Evolutionary conservation across 92 coral and sea anemone genomes (phyloP), one percentile per base, ranked within the genome.

Genomic region (Palythoa grandiflora): DNA sequence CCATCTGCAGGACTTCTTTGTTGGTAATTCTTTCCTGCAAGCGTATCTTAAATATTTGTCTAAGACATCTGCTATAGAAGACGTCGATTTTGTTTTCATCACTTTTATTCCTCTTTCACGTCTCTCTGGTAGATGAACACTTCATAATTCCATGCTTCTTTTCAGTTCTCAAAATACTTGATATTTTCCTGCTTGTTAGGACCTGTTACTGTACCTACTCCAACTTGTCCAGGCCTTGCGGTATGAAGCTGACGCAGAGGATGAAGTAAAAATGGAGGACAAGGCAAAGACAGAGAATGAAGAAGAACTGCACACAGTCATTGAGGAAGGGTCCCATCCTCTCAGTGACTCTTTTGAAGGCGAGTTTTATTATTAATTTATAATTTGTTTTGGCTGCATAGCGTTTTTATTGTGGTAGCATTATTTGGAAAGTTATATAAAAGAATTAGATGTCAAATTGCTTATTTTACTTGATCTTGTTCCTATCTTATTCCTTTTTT

Each of bases 161-260:
- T 3, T 59, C 16, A 59, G 14, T 59, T 5, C 3, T 4, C 65
- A 59, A 13, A 17, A 17, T 10, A 17, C 19, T 59, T 2, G 4
- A 44, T 8, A 44, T 44, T 11, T 59, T 14, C 65, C 1, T 59
- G 5, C n/a, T n/a, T 70, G 36, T 11, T 36, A 97, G 99, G 98
- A 97, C 78, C 83, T 97, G 74, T 84, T 97, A 88, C 88, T 97
- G 17, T 97, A 97, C 86, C 91, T 97, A n/a, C 93, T 97, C 17
- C 99, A 97, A 86, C 96, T 97, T 37, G 99, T 97, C 38, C 99
- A 97, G 89, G 99, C 99, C 9, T 63, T 97, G 80, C 89, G 99
- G 38, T 97, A 97, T 90, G 99, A 97, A 77, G 88, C 93, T 28
- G 75, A 87, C 35, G 70, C 90, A 17, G 89, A 83, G 13, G 94